Percentiles rank a stretch among this genome's conserved stretches.
Evolutionary conservation across 2,797 vertebrate species (phyloP).

Genomic region (Aeoliscus strigatus): DNA sequence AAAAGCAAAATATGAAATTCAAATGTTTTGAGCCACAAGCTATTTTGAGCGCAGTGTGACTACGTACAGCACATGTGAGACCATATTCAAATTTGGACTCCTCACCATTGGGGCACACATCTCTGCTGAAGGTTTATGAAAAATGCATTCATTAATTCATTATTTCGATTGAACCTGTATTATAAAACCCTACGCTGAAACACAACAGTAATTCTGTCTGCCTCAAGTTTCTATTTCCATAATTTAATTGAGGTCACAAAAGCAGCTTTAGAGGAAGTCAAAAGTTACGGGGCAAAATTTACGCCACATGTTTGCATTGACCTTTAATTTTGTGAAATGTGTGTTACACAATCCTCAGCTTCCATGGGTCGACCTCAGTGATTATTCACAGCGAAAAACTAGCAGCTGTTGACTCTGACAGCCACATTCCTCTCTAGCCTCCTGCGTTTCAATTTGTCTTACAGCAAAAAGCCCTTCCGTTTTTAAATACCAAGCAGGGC

Average conservation of each 20-base stretch:
- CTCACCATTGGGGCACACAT: conserved; percentile 59
- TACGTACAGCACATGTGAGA: conserved; percentile 64
- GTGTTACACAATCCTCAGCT: conserved; percentile 68
- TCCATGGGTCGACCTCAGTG: conserved; percentile 66
- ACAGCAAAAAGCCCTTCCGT: conserved; percentile 71
- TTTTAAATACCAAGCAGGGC: conserved; percentile 72
- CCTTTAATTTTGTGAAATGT: conserved; percentile 70
- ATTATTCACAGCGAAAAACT: conserved; percentile 72
- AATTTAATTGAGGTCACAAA: conserved; percentile 77
- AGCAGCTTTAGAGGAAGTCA: conserved; percentile 70
- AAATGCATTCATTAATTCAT: conserved; percentile 74
- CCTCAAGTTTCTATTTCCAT: conserved; percentile 77
- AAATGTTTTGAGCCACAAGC: conserved; percentile 76
- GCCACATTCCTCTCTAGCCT: conserved; percentile 69
- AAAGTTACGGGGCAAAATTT: conserved; percentile 61
- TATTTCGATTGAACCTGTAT: conserved; percentile 75
- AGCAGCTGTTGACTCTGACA: conserved; percentile 70
- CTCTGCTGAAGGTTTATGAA: conserved; percentile 71
- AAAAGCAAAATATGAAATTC: conserved; percentile 76
- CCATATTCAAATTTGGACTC: conserved; percentile 70
- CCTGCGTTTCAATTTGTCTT: conserved; percentile 75
- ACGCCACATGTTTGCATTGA: conserved; percentile 70
- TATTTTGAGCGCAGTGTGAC: conserved; percentile 71
- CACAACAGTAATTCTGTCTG: conserved; percentile 66
- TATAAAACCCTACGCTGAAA: conserved; percentile 66